phyloP scores from a whole-genome alignment of 2,888 invertebrate genomes.

The Spilarctia lutea region DNA sequence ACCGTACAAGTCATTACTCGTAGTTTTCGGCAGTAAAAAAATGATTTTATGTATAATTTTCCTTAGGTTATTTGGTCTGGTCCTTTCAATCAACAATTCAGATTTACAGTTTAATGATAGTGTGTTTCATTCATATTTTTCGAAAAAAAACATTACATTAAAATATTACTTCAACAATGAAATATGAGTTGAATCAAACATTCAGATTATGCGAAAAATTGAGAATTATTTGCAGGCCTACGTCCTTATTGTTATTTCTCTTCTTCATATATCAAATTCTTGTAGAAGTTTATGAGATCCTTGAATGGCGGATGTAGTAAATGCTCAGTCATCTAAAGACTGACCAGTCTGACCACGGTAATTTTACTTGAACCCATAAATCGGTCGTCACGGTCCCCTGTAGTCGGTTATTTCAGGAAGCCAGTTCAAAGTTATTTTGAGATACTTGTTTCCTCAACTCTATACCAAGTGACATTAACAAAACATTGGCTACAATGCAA shows the following conservation, averaged over 20 bases:
- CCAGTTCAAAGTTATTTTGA: conserved; percentile 19
- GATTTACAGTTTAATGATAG: no score
- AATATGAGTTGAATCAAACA: no score
- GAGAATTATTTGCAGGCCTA: neutral
- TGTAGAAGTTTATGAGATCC: neutral
- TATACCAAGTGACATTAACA: conserved; percentile 24
- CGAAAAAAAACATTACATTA: no score
- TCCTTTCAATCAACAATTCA: no score
- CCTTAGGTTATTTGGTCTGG: no score
- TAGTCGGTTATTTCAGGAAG: conserved; percentile 28
- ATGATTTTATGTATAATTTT: no score
- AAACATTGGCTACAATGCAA: conserved; percentile 10
- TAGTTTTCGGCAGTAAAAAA: no score
- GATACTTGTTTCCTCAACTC: conserved; percentile 35
- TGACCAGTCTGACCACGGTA: neutral
- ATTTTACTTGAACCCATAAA: neutral
- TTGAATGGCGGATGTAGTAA: neutral
- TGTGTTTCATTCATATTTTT: no score
- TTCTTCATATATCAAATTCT: neutral
- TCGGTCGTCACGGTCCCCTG: neutral
- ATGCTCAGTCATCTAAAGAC: neutral
- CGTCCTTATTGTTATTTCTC: neutral
- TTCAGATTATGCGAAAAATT: neutral
- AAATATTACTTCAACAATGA: no score
- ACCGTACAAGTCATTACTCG: no score